phyloP scores from a whole-genome alignment of 2,888 invertebrate genomes.

The Gymnosoma rotundatum region DNA sequence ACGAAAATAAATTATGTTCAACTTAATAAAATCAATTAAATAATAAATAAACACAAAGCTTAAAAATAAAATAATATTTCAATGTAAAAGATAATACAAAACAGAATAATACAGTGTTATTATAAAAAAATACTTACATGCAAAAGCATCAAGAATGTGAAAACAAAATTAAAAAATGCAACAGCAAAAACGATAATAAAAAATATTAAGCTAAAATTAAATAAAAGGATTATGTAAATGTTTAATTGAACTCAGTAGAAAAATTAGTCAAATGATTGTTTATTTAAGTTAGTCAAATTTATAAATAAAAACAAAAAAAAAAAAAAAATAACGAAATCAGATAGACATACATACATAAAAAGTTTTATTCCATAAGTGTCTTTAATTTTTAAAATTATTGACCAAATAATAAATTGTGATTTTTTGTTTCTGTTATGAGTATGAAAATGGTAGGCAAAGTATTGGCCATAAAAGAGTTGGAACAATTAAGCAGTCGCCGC shows the following conservation, averaged over 20 bases:
- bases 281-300: no score
- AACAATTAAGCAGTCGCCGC: constrained; percentile 81
- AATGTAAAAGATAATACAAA: not conserved
- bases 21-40: constrained; percentile 42
- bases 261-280: no score
- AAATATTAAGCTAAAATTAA: not conserved
- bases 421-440: constrained; percentile 21
- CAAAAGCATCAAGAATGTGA: constrained; percentile 43
- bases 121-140: not conserved
- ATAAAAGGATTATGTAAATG: not conserved
- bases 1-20: not conserved
- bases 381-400: not conserved
- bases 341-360: not conserved
- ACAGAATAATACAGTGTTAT: not conserved
- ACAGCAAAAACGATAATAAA: not conserved
- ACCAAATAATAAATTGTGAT: constrained; percentile 18
- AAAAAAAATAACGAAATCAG: not conserved
- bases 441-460: constrained; percentile 81
- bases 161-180: constrained; percentile 32
- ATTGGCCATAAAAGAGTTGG: constrained; percentile 81
- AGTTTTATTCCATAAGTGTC: no score
- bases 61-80: not conserved
- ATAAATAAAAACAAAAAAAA: no score
- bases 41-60: not conserved
- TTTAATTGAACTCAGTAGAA: no score